Base-by-base conservation (phyloP, 2,113 vertebrate genomes). In the Callopanchax toddi region DNA sequence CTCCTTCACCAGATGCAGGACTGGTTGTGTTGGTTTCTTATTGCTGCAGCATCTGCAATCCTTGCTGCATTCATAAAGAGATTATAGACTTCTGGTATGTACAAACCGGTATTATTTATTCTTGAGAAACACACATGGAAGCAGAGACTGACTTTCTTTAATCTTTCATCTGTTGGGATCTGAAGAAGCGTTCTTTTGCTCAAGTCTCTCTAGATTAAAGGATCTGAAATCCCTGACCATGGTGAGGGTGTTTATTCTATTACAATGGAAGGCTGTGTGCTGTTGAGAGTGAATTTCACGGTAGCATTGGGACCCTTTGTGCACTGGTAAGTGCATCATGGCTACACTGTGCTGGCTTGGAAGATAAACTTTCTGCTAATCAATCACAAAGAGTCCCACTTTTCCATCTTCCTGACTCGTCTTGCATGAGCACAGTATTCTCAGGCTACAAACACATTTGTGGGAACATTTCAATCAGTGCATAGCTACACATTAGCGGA, bases 141-240 rank as follows among this genome's bases (percentile, higher is more conserved):
- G 58, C 32, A 45, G 58, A 69, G 54, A 25, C 44, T 52, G 72
- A 60, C 32, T 49, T 60, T 42, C 52, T 26, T 62, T 52, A 55
- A 71, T 79, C 83, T 89, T 87, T 91, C 84, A 89, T 89, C 87
- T 74, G 20, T 40, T 81, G 74, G 81, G 84, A 90, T 87, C 71
- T 83, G 50, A 87, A 82, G 74, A 69, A 78, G 78, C 61, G 67
- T 78, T 84, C 73, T 65, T 73, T 68, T 63, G 57, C 77, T 74
- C 40, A 53, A 67, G 80, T 81, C 77, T 81, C 63, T 80, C 51
- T 60, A 82, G 83, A 89, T 87, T 80, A 88, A 83, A 88, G 76
- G 68, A 78, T 71, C 46, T 48, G 20, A 36, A 69, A 53, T 76
- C 59, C 43, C 49, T 81, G 79, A 79, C 78, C 73, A 78, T 37